Evolutionary conservation across 2,113 vertebrate genomes (phyloP), one percentile per base, ranked within the genome.

Genomic region (Micromys minutus): DNA sequence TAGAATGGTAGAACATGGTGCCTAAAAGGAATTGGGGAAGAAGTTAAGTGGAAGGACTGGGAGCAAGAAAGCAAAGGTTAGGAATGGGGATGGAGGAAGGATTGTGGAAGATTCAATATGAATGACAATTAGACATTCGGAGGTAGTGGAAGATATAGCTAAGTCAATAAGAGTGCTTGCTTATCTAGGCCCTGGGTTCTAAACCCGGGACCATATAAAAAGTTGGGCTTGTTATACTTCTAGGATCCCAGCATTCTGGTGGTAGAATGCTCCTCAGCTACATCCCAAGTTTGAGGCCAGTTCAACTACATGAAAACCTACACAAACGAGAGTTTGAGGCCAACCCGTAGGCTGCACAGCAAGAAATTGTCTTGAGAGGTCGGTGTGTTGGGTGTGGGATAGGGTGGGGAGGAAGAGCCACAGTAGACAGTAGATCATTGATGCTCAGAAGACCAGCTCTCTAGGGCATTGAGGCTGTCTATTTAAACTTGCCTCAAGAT

Each of bases 11-110:
- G 34, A 75, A 72, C 26, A 4, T 52, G 36, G 4, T 39, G 8
- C 72, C 50, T 72, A 79, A 89, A 91, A 83, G 80, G 22, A 65
- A 72, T 87, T 26, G 47, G 26, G 3, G 52, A 88, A 57, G 45
- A 94, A 94, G 26, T 71, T 34, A 91, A 80, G 45, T 95, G 77
- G 34, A 52, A 47, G 74, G 21, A 87, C 42, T 29, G 65, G 65
- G 63, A 67, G 24, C n/a, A 76, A 88, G 81, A 76, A 86, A 86
- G 36, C 15, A 17, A 95, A n/a, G 31, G 29, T 77, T 52, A 21
- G 34, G n/a, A n/a, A 9, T 4, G 6, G 65, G 65, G 65, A 36
- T 36, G 3, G 65, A 67, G 65, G 65, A 67, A 67, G 65, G 52
- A 36, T 67, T 67, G 13, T 36, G 31, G 65, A 19, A 47, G 34